Evolutionary conservation across 1,140 invertebrate species (phyloP).

Genomic region (Neuroterus valhalla): DNA sequence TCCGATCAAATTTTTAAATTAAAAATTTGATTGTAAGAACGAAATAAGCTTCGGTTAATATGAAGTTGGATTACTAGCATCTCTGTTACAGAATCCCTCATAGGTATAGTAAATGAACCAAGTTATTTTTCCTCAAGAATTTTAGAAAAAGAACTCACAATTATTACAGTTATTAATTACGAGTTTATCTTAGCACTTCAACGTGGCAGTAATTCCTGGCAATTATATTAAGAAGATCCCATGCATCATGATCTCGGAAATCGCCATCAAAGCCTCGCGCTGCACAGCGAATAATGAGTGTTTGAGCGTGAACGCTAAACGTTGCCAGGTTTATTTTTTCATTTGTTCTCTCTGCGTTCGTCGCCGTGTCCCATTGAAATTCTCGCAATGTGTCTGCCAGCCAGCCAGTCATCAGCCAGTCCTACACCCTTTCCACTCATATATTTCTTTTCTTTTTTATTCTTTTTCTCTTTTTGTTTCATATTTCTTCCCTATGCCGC

Average conservation of each 20-base stretch:
- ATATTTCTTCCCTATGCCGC: not conserved
- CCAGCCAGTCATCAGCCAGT: slow-evolving; percentile 35
- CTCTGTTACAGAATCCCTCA: too few relatives aligned
- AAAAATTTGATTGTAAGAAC: too few relatives aligned
- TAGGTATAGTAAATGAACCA: too few relatives aligned
- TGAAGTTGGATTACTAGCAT: too few relatives aligned
- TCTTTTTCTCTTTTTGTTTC: slow-evolving; percentile 26
- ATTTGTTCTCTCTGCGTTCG: slow-evolving; percentile 46
- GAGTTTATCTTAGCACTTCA: too few relatives aligned
- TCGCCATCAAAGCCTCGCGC: not conserved
- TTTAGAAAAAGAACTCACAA: too few relatives aligned
- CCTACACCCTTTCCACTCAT: not conserved
- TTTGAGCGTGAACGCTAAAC: not conserved
- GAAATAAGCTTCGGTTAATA: too few relatives aligned
- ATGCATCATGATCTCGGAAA: not conserved
- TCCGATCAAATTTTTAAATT: too few relatives aligned
- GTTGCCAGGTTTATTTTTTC: slow-evolving; percentile 43
- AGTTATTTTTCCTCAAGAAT: too few relatives aligned
- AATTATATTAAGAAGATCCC: too few relatives aligned
- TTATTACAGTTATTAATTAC: too few relatives aligned
- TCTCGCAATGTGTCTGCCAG: slow-evolving; percentile 55
- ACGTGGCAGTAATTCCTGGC: too few relatives aligned
- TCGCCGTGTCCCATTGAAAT: slow-evolving; percentile 53
- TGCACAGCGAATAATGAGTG: not conserved
- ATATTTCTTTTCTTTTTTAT: not conserved